These are phyloP conservation scores for Morpho helenor DNA, from an alignment of 2,888 invertebrate species.

Conservation along the genomic window DNA sequence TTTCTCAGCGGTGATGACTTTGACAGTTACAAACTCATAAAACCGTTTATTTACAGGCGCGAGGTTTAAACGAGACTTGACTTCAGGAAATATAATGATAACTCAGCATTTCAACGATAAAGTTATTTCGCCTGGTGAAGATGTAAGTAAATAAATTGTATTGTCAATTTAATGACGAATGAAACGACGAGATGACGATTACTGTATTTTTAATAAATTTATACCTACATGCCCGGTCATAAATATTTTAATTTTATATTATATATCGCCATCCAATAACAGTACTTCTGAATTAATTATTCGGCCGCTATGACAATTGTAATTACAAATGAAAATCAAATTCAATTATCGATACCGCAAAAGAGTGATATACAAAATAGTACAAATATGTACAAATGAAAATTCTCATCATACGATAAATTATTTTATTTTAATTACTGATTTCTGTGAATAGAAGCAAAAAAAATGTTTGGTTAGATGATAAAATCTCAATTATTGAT, in stretches of 20 bases:
- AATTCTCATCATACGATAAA: no score
- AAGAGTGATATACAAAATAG: not conserved
- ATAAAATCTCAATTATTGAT: no score
- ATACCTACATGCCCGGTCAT: no score
- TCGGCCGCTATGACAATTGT: not conserved
- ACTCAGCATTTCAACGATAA: slow-evolving; percentile 69
- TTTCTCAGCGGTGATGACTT: no score
- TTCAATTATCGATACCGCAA: slow-evolving; percentile 9
- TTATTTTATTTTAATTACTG: no score
- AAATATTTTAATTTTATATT: no score
- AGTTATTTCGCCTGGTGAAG: slow-evolving; percentile 75
- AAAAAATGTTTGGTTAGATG: no score
- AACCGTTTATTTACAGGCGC: slow-evolving; percentile 33
- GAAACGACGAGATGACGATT: no score
- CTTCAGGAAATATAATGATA: slow-evolving; percentile 51
- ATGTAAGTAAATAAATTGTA: slow-evolving; percentile 46
- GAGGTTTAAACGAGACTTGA: slow-evolving; percentile 51
- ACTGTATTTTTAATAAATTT: no score
- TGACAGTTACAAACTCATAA: not conserved
- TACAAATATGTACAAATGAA: no score
- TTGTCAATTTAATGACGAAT: not conserved
- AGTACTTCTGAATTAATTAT: slow-evolving; percentile 2
- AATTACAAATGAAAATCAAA: slow-evolving; percentile 10
- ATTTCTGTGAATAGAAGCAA: no score
- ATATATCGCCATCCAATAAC: no score